Evolutionary conservation across 2,113 vertebrate genomes (phyloP), one percentile per base, ranked within the genome.

Genomic region (Apteryx mantelli): DNA sequence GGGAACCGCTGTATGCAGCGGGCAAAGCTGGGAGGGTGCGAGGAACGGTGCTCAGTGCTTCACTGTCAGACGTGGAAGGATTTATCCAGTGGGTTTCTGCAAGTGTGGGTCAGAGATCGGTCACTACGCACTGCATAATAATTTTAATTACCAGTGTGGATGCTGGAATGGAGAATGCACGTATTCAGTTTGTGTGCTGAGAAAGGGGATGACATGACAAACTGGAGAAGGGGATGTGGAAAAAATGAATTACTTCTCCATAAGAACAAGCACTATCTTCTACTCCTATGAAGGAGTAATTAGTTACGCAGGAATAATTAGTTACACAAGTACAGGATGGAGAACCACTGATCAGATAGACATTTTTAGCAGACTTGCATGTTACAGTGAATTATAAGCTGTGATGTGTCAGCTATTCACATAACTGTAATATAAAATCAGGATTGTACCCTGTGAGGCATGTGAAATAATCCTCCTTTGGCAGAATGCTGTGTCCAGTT

Each of bases 391-490:
- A 84, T 87, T 5, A 9, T n/a, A 48, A 74, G 63, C 68, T 52
- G n/a, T 32, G 28, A 75, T 75, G 81, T 68, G 91, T 91, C 84
- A 6, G 84, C 89, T 83, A 30, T 32, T 80, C 89, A 14, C 75
- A 65, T 3, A 1, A 7, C 79, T 93, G 50, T 60, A 87, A 91
- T 80, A 71, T 56, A 69, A 89, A 52, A 30, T 34, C 42, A 32
- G 91, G 63, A n/a, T 28, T 44, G 55, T 22, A 55, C 70, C 66
- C 90, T 58, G 88, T 3, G 53, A 88, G 89, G 95, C 82, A 19
- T 73, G 93, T 52, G 81, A 65, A 89, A 75, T 82, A 88, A 91
- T 94, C 85, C 85, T 93, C 75, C 79, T 48, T 36, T 95, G 93
- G 95, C 95, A 93, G 66, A 87, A 40, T 66, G 24, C 25, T 24